Conservation (phyloP, 2,113 vertebrate species). For the Pluvialis apricaria region DNA sequence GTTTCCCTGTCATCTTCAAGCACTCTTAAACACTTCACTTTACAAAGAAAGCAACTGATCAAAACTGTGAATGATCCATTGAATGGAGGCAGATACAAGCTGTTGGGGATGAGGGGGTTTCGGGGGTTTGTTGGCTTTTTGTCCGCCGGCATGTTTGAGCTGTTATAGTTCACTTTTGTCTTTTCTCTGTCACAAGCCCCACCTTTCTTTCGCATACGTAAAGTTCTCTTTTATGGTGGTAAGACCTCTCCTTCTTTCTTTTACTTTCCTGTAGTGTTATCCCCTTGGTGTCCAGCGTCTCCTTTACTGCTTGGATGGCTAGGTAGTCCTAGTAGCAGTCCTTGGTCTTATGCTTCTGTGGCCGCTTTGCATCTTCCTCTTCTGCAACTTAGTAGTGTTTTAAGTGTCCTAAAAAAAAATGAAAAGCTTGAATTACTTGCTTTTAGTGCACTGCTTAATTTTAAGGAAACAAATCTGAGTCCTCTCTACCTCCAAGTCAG, state of each 20-base stretch:
- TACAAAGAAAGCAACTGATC: background rate
- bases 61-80: background rate
- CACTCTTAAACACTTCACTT: background rate
- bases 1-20: background rate
- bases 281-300: background rate
- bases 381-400: background rate
- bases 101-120: background rate
- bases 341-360: background rate
- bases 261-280: background rate
- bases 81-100: background rate
- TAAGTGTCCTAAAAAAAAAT: background rate
- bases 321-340: background rate
- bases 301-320: background rate
- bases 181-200: constrained; percentile 78
- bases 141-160: background rate
- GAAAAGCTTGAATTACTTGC: background rate
- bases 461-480: background rate
- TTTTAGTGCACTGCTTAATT: background rate
- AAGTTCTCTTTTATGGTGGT: constrained; percentile 83
- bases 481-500: background rate
- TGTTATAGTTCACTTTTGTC: constrained; percentile 8
- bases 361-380: background rate
- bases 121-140: background rate
- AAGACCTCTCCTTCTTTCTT: constrained; percentile 65
- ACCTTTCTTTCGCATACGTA: constrained; percentile 81